Evolutionary conservation across 2,888 invertebrate genomes (phyloP), one percentile per base, ranked within the genome.

Genomic region (Meteorus cinctellus): DNA sequence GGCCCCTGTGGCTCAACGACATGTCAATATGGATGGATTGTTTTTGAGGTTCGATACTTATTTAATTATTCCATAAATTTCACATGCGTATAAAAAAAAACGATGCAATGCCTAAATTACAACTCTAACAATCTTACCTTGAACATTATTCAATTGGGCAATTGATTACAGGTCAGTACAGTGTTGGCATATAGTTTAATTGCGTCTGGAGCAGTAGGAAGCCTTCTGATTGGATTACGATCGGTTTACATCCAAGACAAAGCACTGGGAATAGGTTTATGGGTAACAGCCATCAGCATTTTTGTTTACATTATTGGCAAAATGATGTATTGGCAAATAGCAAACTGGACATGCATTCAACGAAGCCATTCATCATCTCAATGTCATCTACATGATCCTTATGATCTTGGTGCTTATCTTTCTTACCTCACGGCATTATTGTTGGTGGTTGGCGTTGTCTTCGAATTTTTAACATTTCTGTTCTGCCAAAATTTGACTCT

Each of bases 231-330:
- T 24, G 90, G 91, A 1, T 82, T 93, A 45, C 90, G 93, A 81
- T 90, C 91, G 68, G 92, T 93, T 24, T 87, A 91, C 79, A 90
- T 91, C 0, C 92, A 92, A 84, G 94, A 94, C 80, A 94, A 94
- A 84, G 90, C 93, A 0, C 82, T 93, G 65, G 91, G 93, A 2
- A 87, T 94, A 72, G 93, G 92, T 19, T 89, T 93, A 34, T 91
- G 92, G 81, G 87, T 93, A 48, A 91, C 91, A 60, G 85, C 92
- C 45, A 84, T 92, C 1, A 91, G 92, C 0, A 82, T 93, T 0
- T 89, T 94, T 62, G 91, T 92, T 0, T 92, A 92, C 84, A 85
- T 94, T 3, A 93, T 94, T 0, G 93, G 93, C 0, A 94, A 94
- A 80, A 88, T 94, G 51, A 87, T 92, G 27, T 94, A 94, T 82